These are phyloP conservation scores for Bembecia ichneumoniformis DNA, from an alignment of 2,888 invertebrate species.

Conservation along the genomic window DNA sequence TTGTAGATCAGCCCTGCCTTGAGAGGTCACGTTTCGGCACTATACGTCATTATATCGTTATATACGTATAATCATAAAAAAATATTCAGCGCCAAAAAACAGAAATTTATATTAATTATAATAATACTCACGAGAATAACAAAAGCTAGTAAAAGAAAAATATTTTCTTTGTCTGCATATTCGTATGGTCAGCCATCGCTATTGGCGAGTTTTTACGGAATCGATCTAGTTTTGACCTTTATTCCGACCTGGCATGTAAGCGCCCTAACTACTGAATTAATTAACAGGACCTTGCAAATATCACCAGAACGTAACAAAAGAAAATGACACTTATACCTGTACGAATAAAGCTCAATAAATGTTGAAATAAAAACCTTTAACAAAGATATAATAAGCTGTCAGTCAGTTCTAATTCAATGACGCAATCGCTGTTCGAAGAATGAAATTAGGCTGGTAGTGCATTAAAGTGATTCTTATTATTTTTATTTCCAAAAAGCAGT, in stretches of 20 bases:
- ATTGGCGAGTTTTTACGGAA: not conserved
- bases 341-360: not conserved
- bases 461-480: not conserved
- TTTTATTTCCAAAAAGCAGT: too few species aligned
- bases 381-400: constrained; percentile 16
- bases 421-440: constrained; percentile 14
- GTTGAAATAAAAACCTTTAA: not conserved
- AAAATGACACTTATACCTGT: not conserved
- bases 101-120: too few species aligned
- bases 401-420: constrained; percentile 22
- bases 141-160: too few species aligned
- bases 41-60: too few species aligned
- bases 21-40: too few species aligned
- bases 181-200: too few species aligned
- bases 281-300: not conserved
- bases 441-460: constrained; percentile 17
- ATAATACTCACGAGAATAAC: too few species aligned
- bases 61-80: too few species aligned
- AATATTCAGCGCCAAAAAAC: too few species aligned
- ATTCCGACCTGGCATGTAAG: not conserved
- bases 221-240: not conserved
- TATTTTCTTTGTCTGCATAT: too few species aligned
- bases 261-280: not conserved
- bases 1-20: too few species aligned
- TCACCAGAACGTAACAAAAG: not conserved